Evolutionary conservation across 2,113 vertebrate genomes (phyloP), one percentile per base, ranked within the genome.

Genomic region (Sapayoa aenigma): DNA sequence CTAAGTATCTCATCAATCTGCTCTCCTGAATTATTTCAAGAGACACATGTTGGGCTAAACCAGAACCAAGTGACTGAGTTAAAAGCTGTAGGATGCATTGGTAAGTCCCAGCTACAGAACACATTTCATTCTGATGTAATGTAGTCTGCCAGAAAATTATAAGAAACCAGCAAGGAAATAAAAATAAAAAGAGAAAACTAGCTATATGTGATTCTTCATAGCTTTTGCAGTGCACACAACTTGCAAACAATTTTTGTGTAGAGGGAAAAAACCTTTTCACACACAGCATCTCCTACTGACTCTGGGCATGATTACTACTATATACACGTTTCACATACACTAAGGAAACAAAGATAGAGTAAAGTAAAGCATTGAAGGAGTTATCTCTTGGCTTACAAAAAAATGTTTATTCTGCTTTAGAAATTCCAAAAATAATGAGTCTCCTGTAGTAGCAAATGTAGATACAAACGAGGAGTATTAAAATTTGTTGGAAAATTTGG

Each of bases 81-180:
- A 74, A 84, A 84, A 85, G 73, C 87, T 65, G 30, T 67, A 67
- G 58, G 60, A 95, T 88, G 62, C 69, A 87, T 85, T 19, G 3
- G 63, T 90, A 93, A 95, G 94, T 94, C 60, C 82, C 69, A 96
- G 91, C 71, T 90, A 84, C 65, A 89, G 92, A 87, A 79, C 80
- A 87, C 85, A 95, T 96, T 94, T 87, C 89, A 75, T 74, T 90
- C 77, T 94, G 87, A 96, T 92, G 66, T 68, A 95, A 93, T 71
- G 19, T 77, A 53, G 78, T 72, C 79, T 93, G 66, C 84, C 71
- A 60, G 73, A 87, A 87, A 92, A 94, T 62, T 85, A 78, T 84
- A 74, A 79, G 50, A 94, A 75, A 74, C 73, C 80, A 62, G 59
- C 46, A 78, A 86, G 33, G 28, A 86, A 91, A 92, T 88, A 90